Conservation (phyloP, 2,888 invertebrate species). For the Cephus rjabovi region DNA sequence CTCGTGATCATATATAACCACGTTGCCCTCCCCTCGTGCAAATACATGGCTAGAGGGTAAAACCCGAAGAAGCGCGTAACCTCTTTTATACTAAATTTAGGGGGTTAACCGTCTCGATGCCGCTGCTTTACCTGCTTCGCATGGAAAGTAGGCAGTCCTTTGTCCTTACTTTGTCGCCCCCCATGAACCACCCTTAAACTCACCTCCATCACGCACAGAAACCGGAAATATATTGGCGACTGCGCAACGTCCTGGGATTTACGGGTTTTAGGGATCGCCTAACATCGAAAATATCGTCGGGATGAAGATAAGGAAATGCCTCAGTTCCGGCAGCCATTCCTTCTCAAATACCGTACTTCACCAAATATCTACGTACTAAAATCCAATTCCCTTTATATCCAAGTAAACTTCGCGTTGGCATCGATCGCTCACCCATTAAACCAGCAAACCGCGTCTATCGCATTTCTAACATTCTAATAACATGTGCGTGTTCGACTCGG, state of each 20-base stretch:
- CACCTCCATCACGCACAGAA: background rate
- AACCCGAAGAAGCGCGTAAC: conserved; percentile 4
- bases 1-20: conserved; percentile 42
- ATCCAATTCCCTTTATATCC: background rate
- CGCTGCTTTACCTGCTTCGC: conserved; percentile 25
- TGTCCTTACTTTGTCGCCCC: conserved; percentile 25
- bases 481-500: background rate
- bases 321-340: background rate
- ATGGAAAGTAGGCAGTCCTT: conserved; percentile 35
- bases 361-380: background rate
- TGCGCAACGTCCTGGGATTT: conserved; percentile 16
- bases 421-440: background rate
- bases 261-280: conserved; percentile 16
- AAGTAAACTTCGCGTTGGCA: background rate
- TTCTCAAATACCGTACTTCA: background rate
- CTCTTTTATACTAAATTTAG: conserved; percentile 40
- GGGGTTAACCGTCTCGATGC: conserved; percentile 35
- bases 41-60: background rate
- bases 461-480: background rate
- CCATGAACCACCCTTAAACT: background rate
- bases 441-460: background rate
- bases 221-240: conserved; percentile 5
- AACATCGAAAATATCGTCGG: conserved; percentile 20
- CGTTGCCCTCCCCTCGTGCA: background rate
- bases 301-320: conserved; percentile 4